These are phyloP conservation scores for Bombus balteatus DNA, from an alignment of 1,140 invertebrate genomes.

Conservation along the genomic window DNA sequence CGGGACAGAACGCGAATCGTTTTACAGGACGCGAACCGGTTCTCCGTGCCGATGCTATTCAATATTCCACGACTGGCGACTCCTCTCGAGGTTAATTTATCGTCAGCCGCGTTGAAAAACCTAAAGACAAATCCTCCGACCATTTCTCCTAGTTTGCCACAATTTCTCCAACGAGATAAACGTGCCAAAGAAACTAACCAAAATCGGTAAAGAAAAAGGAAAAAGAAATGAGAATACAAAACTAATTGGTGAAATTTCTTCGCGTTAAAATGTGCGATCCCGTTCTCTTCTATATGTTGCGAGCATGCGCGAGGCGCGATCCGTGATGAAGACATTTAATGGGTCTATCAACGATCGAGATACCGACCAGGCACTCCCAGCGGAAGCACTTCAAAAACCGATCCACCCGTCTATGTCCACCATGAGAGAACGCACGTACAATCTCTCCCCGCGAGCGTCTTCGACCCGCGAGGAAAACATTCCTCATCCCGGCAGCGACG, in stretches of 20 bases:
- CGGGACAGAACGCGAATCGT: slow-evolving; percentile 35
- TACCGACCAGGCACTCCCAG: slow-evolving; percentile 40
- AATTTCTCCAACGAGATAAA: not conserved
- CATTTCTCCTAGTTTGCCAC: not conserved
- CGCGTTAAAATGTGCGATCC: not conserved
- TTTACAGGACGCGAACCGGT: slow-evolving; percentile 37
- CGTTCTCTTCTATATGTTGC: not conserved
- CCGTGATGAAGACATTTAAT: slow-evolving; percentile 51
- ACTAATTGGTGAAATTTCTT: not conserved
- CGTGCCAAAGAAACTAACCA: not conserved
- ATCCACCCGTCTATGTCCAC: slow-evolving; percentile 17
- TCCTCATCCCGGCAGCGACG: not conserved
- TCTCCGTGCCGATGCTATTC: slow-evolving; percentile 14
- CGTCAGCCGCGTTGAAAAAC: not conserved
- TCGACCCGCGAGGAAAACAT: slow-evolving; percentile 17
- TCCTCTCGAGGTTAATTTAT: slow-evolving; percentile 30
- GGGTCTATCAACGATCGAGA: slow-evolving; percentile 33
- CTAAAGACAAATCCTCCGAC: not conserved
- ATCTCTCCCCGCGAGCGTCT: not conserved
- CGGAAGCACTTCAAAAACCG: slow-evolving; percentile 52
- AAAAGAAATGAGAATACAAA: not conserved
- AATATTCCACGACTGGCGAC: slow-evolving; percentile 20
- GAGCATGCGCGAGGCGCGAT: not conserved
- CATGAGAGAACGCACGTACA: not conserved
- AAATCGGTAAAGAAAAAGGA: not conserved